Evolutionary conservation across 2,113 vertebrate species (phyloP).

Genomic region (Epinephelus cyanopodus): DNA sequence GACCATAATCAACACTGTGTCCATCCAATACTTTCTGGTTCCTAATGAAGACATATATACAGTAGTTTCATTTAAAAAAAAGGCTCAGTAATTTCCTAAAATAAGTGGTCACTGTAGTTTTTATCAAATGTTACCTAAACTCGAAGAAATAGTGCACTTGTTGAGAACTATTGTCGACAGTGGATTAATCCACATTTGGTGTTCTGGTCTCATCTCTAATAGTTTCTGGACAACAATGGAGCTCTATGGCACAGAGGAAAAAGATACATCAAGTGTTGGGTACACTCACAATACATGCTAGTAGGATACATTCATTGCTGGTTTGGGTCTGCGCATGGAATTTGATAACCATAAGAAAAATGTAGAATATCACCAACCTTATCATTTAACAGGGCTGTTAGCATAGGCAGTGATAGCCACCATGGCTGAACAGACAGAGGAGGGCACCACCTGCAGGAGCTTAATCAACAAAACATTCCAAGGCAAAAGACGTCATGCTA

Average conservation of each 20-base stretch:
- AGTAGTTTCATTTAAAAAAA: neutral
- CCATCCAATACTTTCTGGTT: neutral
- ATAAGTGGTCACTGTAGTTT: neutral
- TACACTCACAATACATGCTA: neutral
- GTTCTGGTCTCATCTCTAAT: neutral
- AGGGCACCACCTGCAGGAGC: neutral
- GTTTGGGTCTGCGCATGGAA: slow-evolving; percentile 4
- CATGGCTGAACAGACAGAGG: slow-evolving; percentile 18
- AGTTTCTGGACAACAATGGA: neutral
- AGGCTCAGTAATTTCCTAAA: neutral
- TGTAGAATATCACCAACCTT: neutral
- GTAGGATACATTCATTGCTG: slow-evolving; percentile 15
- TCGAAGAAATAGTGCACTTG: neutral
- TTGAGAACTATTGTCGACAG: slow-evolving; percentile 2
- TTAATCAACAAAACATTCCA: neutral
- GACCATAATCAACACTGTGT: neutral
- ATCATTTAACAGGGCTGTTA: slow-evolving; percentile 10
- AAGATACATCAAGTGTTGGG: slow-evolving; percentile 3
- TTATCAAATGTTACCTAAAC: neutral
- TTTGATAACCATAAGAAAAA: slow-evolving; percentile 21
- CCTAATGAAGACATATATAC: neutral
- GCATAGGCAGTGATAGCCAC: slow-evolving; percentile 31
- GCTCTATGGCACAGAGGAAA: slow-evolving; percentile 31
- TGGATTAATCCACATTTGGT: slow-evolving; percentile 1
- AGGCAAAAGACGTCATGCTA: neutral